A percentile compares a stretch with the other conserved stretches of the same genome.
Conservation (phyloP, 1,140 invertebrate genomes). For the Drosophila erecta region DNA sequence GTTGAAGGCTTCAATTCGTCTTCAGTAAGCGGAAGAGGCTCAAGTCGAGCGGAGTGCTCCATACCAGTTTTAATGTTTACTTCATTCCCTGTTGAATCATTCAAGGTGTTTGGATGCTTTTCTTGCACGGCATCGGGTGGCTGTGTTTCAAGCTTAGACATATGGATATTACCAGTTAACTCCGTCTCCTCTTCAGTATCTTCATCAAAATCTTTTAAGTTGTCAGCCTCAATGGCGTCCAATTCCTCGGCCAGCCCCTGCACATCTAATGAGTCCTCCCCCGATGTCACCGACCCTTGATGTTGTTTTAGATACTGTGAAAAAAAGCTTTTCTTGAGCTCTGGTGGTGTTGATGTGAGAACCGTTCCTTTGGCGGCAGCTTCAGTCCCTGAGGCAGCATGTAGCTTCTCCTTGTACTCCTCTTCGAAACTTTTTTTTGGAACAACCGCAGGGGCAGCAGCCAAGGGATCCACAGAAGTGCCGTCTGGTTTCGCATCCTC, state of each 20-base stretch:
- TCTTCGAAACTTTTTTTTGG: slow-evolving; percentile 57
- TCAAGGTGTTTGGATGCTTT: background rate
- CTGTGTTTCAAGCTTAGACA: background rate
- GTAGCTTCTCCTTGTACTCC: slow-evolving; percentile 55
- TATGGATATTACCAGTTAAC: background rate
- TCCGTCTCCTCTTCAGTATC: slow-evolving; percentile 31
- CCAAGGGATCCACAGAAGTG: background rate
- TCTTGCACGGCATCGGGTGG: background rate
- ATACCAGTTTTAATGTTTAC: background rate
- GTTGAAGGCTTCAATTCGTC: slow-evolving; percentile 50
- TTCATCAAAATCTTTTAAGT: slow-evolving; percentile 24
- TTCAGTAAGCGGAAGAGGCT: slow-evolving; percentile 21
- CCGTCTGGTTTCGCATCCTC: slow-evolving; percentile 7
- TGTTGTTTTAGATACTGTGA: slow-evolving; percentile 64
- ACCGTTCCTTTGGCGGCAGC: background rate
- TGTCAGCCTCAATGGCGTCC: slow-evolving; percentile 54
- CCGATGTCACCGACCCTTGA: background rate
- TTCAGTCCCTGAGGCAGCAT: slow-evolving; percentile 13
- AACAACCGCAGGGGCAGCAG: background rate
- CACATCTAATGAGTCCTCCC: slow-evolving; percentile 42
- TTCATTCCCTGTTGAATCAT: no score
- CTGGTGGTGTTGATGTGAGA: slow-evolving; percentile 45
- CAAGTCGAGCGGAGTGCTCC: no score
- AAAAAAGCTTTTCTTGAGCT: slow-evolving; percentile 66
- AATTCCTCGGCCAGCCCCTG: slow-evolving; percentile 55